A percentile compares a stretch with the other conserved stretches of the same genome.
Conservation (phyloP, 2,888 invertebrate species). For the Alsophila aescularia region DNA sequence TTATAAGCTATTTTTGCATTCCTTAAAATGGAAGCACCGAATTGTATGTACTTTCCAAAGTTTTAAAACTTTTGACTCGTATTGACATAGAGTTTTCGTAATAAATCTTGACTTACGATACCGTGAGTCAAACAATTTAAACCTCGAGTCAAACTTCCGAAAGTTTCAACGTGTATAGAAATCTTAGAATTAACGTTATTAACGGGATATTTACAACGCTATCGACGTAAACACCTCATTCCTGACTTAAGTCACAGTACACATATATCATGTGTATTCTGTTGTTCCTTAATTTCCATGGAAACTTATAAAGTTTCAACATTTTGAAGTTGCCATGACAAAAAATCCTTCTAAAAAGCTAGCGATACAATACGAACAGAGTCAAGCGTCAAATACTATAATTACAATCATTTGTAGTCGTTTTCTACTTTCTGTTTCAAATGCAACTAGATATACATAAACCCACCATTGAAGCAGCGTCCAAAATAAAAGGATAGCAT, state of each 20-base stretch:
- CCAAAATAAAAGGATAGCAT: constrained; percentile 68
- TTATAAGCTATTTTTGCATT: constrained; percentile 48
- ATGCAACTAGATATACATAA: constrained; percentile 61
- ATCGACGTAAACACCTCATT: constrained; percentile 4
- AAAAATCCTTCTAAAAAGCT: constrained; percentile 58
- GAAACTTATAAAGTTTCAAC: neutral
- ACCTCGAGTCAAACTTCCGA: neutral
- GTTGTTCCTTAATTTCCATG: no score
- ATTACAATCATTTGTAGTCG: constrained; percentile 80
- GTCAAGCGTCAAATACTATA: constrained; percentile 35
- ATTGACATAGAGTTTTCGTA: neutral
- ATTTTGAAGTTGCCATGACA: constrained; percentile 47
- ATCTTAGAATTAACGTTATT: neutral
- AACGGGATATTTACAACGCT: neutral
- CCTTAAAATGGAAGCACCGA: constrained; percentile 71
- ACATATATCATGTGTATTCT: no score
- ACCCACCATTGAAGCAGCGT: constrained; percentile 84
- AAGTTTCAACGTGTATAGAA: neutral
- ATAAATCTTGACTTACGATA: neutral
- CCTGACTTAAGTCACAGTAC: neutral
- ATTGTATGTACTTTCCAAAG: neutral
- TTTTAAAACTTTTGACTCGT: neutral
- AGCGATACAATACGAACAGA: constrained; percentile 50
- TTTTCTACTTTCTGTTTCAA: constrained; percentile 85
- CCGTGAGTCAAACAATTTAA: neutral